phyloP scores from a whole-genome alignment of 2,113 vertebrate species.

The Haemorhous mexicanus region DNA sequence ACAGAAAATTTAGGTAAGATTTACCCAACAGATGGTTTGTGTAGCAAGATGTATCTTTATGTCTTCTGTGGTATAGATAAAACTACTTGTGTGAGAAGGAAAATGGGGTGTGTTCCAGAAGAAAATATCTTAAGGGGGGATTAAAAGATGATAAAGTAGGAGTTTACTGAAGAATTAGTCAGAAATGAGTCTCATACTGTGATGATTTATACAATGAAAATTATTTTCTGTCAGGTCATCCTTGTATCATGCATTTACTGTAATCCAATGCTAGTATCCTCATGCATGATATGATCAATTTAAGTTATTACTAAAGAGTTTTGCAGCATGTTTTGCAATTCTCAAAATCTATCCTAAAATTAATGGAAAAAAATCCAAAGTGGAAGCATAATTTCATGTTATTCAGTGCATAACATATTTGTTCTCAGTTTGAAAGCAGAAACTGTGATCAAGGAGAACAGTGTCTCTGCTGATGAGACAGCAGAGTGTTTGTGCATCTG shows the following conservation, averaged over 20 bases:
- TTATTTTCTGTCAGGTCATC: not conserved
- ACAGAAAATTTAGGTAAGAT: conserved; percentile 22
- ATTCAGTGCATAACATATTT: not conserved
- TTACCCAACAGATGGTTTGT: not conserved
- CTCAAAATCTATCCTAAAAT: not conserved
- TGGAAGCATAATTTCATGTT: not conserved
- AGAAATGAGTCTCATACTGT: conserved; percentile 14
- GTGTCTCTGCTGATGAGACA: not conserved
- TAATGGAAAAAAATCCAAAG: not conserved
- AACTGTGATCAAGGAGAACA: not conserved
- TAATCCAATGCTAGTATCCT: not conserved
- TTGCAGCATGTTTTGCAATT: not conserved
- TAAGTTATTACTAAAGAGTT: not conserved
- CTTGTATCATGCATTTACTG: not conserved
- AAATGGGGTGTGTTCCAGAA: not conserved
- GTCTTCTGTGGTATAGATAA: not conserved
- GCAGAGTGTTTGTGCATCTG: not conserved
- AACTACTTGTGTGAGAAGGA: not conserved
- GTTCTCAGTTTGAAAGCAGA: not conserved
- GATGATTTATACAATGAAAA: not conserved
- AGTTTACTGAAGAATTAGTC: conserved; percentile 26
- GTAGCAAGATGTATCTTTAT: not conserved
- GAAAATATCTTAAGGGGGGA: not conserved
- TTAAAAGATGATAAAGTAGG: not conserved
- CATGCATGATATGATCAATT: not conserved